A percentile compares a stretch with the other conserved stretches of the same genome.
phyloP scores from a whole-genome alignment of 1,140 invertebrate species.

The Drosophila lacteicornis region DNA sequence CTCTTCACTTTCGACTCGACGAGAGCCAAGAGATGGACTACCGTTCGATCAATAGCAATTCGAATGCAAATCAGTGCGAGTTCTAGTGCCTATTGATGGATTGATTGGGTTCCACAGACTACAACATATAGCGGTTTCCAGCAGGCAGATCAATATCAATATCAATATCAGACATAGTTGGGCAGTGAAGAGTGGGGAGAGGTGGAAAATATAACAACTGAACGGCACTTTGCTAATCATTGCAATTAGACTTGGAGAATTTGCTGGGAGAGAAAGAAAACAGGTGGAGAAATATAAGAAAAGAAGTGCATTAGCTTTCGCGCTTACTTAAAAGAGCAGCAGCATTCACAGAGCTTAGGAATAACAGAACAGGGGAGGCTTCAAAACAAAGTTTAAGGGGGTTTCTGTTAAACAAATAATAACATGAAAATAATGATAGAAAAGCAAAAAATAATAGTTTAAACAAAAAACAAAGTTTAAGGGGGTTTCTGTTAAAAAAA shows the following conservation, averaged over 20 bases:
- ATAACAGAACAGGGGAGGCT: neutral
- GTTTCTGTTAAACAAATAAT: neutral
- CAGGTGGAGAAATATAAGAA: conserved; percentile 2
- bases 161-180: conserved; percentile 20
- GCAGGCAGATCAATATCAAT: conserved; percentile 46
- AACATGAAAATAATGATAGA: no score
- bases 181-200: no score
- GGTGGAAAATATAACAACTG: conserved; percentile 48
- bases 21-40: conserved; percentile 51
- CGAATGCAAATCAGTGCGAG: conserved; percentile 76
- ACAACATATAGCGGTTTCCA: conserved; percentile 53
- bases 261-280: conserved; percentile 5
- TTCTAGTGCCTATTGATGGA: conserved; percentile 66
- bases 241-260: conserved; percentile 64
- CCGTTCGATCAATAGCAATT: conserved; percentile 81
- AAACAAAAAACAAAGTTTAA: neutral
- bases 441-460: no score
- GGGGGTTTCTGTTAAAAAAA: neutral
- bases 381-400: neutral
- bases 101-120: conserved; percentile 41
- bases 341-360: neutral
- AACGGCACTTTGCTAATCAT: conserved; percentile 78
- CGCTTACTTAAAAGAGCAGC: no score
- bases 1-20: conserved; percentile 75
- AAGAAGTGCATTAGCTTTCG: neutral